These are phyloP conservation scores for Nymphalis io DNA, from an alignment of 1,140 invertebrate genomes.

Conservation along the genomic window DNA sequence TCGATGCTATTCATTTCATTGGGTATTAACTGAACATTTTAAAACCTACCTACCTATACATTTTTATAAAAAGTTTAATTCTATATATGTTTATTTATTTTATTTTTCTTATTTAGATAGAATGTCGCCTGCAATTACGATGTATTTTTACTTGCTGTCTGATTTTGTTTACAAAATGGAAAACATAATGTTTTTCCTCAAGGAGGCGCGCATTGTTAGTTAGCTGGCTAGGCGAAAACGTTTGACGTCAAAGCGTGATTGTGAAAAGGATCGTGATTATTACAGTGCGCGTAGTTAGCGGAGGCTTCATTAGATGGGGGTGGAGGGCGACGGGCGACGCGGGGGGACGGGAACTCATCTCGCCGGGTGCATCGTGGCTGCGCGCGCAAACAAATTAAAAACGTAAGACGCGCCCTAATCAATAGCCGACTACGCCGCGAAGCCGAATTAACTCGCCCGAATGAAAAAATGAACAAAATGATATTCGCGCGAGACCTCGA, in stretches of 20 bases:
- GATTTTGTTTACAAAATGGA: slow-evolving; percentile 45
- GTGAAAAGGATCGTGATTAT: slow-evolving; percentile 71
- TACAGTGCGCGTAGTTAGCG: slow-evolving; percentile 66
- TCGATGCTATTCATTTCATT: slow-evolving; percentile 23
- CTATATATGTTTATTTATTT: not conserved
- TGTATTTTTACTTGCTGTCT: slow-evolving; percentile 31
- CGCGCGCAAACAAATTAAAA: slow-evolving; percentile 81
- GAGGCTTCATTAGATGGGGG: slow-evolving; percentile 68
- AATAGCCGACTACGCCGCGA: slow-evolving; percentile 77
- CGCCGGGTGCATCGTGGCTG: slow-evolving; percentile 71
- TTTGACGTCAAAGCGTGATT: slow-evolving; percentile 66
- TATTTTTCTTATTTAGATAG: not conserved
- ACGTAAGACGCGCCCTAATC: slow-evolving; percentile 80
- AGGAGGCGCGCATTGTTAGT: slow-evolving; percentile 47
- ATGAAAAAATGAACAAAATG: slow-evolving; percentile 81
- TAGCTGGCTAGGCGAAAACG: slow-evolving; percentile 50
- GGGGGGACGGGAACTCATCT: slow-evolving; percentile 57
- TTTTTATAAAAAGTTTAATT: not conserved
- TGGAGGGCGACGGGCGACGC: slow-evolving; percentile 38
- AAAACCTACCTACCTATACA: not conserved
- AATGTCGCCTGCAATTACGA: slow-evolving; percentile 21
- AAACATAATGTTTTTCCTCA: slow-evolving; percentile 50
- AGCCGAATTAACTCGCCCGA: slow-evolving; percentile 79
- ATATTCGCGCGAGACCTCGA: slow-evolving; percentile 76
- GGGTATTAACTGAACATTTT: not conserved